Evolutionary conservation across 2,888 invertebrate genomes (phyloP).

Genomic region (Amiota mariae): DNA sequence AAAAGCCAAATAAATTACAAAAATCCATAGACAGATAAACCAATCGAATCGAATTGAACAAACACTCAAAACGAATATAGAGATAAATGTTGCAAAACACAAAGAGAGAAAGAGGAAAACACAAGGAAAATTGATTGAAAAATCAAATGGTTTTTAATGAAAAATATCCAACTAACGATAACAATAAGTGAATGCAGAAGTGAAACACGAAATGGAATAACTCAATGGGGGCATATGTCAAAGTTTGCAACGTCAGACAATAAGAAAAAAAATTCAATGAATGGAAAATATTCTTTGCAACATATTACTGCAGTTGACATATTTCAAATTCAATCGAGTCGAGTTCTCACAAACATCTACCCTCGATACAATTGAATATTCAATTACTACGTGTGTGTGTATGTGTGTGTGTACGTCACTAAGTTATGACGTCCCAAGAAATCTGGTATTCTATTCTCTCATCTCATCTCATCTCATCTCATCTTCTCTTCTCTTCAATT

Average conservation of each 20-base stretch:
- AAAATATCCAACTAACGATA: neutral
- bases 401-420: neutral
- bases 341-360: neutral
- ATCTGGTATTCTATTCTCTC: neutral
- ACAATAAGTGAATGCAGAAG: neutral
- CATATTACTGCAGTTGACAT: neutral
- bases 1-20: neutral
- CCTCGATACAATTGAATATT: neutral
- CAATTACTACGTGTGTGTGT: too few species aligned
- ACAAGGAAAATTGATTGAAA: conserved; percentile 5
- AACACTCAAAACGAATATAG: neutral
- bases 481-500: neutral
- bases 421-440: neutral
- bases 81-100: neutral
- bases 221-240: conserved; percentile 11
- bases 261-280: neutral
- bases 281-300: neutral
- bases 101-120: neutral
- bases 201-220: neutral
- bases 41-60: neutral
- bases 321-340: neutral
- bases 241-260: conserved; percentile 4
- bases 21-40: neutral
- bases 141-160: conserved; percentile 19
- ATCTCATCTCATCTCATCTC: neutral